Conservation (phyloP, 1,140 invertebrate genomes). For the Drosophila quadrilineata region DNA sequence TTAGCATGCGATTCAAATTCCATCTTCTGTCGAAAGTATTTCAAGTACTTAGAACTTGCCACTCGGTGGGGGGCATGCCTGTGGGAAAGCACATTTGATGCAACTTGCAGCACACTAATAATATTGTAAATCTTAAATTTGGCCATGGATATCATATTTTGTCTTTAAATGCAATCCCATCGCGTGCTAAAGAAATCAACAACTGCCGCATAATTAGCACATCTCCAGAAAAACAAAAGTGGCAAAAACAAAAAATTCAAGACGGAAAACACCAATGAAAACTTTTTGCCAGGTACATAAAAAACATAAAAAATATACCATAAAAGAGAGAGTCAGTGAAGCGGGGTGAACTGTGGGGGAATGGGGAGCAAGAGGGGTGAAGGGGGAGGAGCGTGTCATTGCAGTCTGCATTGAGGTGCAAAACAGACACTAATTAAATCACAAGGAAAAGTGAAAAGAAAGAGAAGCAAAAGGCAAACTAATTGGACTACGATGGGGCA, state of each 20-base stretch:
- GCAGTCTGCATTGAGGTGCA: slow-evolving; percentile 27
- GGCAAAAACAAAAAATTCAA: slow-evolving; percentile 3
- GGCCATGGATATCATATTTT: too few relatives aligned
- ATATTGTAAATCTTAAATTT: too few relatives aligned
- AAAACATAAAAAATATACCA: too few relatives aligned
- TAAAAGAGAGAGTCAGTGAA: too few relatives aligned
- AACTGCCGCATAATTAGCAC: slow-evolving; percentile 39
- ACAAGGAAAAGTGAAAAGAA: slow-evolving; percentile 28
- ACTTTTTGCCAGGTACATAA: slow-evolving; percentile 20
- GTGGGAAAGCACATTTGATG: slow-evolving; percentile 31
- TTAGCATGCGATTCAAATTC: slow-evolving; percentile 11
- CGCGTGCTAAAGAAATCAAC: slow-evolving; percentile 5
- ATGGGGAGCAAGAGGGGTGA: not conserved
- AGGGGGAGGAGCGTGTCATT: slow-evolving; percentile 1
- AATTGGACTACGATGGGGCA: too few relatives aligned
- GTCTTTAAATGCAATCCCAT: slow-evolving; percentile 13
- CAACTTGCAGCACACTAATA: not conserved
- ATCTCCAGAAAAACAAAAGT: slow-evolving; percentile 42
- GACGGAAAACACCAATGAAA: slow-evolving; percentile 16
- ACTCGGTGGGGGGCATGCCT: slow-evolving; percentile 9
- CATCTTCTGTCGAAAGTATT: slow-evolving; percentile 4
- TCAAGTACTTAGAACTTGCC: slow-evolving; percentile 12
- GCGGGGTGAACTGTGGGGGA: too few relatives aligned
- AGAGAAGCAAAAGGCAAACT: too few relatives aligned
- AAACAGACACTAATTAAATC: slow-evolving; percentile 42